phyloP scores from a whole-genome alignment of 2,797 vertebrate species.

The Coregonus ussuriensis region DNA sequence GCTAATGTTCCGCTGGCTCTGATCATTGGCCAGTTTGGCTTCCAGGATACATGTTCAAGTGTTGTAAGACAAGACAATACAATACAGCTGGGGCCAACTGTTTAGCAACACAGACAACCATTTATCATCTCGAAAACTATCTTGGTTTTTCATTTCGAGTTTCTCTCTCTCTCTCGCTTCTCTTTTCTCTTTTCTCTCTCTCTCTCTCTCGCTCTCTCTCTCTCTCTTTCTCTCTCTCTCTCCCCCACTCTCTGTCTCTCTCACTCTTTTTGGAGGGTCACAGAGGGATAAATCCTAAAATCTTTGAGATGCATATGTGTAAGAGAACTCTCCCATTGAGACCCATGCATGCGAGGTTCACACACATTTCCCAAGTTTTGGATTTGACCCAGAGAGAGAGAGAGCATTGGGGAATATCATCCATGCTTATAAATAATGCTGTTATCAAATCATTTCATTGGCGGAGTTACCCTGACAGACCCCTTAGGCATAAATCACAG shows the following conservation, averaged over 20 bases:
- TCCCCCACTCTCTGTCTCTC: neutral
- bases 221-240: conserved; percentile 4
- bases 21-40: neutral
- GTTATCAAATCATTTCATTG: conserved; percentile 52
- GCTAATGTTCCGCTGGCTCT: neutral
- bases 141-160: conserved; percentile 1
- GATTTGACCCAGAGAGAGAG: conserved; percentile 1
- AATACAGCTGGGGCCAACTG: conserved; percentile 28
- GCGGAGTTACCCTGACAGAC: conserved; percentile 38
- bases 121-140: conserved; percentile 35
- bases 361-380: neutral
- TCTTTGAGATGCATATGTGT: neutral
- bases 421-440: conserved; percentile 15
- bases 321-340: neutral
- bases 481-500: conserved; percentile 35
- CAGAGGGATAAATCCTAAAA: neutral
- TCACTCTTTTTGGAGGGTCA: neutral
- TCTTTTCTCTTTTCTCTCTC: neutral
- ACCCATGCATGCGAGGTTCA: neutral
- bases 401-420: neutral
- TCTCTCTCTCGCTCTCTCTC: conserved; percentile 1
- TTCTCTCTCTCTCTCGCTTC: conserved; percentile 9
- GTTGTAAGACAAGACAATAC: neutral
- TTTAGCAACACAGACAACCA: conserved; percentile 38
- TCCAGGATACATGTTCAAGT: neutral